Evolutionary conservation across 30 jellyfish, hydroid and myxozoan genomes (phyloP).

Genomic region (Clytia hemisphaerica): DNA sequence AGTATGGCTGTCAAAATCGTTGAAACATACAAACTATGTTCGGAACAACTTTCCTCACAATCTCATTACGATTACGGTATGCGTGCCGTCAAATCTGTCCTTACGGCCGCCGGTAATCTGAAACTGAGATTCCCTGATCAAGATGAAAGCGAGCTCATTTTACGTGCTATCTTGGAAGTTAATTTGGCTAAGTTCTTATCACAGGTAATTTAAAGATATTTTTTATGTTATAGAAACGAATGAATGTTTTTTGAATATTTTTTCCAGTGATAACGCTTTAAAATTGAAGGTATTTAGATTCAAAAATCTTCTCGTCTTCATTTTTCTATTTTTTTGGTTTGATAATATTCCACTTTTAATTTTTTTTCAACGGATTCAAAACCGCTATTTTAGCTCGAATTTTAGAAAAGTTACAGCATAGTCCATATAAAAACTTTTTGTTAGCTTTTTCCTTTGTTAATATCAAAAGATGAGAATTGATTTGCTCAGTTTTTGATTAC

Average conservation of each 20-base stretch:
- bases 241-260: too few species aligned
- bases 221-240: background rate
- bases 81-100: constrained; percentile 92
- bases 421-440: too few species aligned
- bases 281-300: too few species aligned
- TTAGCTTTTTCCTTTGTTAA: too few species aligned
- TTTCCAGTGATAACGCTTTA: too few species aligned
- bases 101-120: constrained; percentile 88
- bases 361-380: too few species aligned
- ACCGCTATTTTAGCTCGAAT: too few species aligned
- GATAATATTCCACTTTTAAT: too few species aligned
- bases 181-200: constrained; percentile 86
- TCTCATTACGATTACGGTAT: constrained; percentile 93
- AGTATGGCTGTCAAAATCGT: constrained; percentile 81
- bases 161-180: constrained; percentile 84
- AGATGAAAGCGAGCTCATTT: constrained; percentile 66
- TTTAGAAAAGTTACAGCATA: background rate
- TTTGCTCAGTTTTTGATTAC: too few species aligned
- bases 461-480: too few species aligned
- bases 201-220: constrained; percentile 44
- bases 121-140: constrained; percentile 68
- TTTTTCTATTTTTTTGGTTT: too few species aligned
- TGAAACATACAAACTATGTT: constrained; percentile 81
- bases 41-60: constrained; percentile 86
- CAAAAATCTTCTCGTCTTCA: too few species aligned